Evolutionary conservation across 2,888 invertebrate species (phyloP), one percentile per base, ranked within the genome.

Genomic region (Drosophila limbata): DNA sequence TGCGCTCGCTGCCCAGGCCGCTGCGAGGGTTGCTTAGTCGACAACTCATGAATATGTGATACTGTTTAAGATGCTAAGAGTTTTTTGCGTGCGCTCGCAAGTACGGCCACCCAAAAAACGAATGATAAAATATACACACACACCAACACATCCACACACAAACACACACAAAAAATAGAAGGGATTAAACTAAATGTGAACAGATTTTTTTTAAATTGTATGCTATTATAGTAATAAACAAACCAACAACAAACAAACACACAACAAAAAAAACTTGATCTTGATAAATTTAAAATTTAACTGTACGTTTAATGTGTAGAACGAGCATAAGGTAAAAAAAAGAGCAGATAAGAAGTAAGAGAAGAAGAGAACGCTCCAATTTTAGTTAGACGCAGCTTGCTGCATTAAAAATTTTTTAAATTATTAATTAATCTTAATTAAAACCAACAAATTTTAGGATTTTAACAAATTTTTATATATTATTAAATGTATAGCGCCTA

Each of bases 1-100:
- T 19, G 31, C 53, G 55, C 33, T 33, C 11, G 61, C 55, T 68
- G 67, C 40, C 53, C 17, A 50, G 68, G 61, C 71, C 78, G 60
- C 77, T 77, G 77, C 78, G 47, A 77, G 74, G 78, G 74, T 71
- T 70, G 79, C 70, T 76, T 69, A 72, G 88, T 85, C 84, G 86
- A 85, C 88, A 90, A 90, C 90, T 90, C 90, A 90, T 91, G 91
- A 91, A 90, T 90, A 90, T 90, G 90, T 90, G 90, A 90, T 90
- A 89, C 91, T 88, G 90, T 89, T 90, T 90, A 90, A 90, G 91
- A 90, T 88, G 90, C 91, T 90, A 91, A 90, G 90, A 82, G 88
- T 88, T 82, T 84, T 73, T 64, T 75, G 78, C 72, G 28, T 72
- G 79, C 48, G 73, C 77, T 72, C 76, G 73, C 66, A 9, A 62